Percentiles rank a stretch among this genome's conserved stretches.
Conservation (phyloP, 2,888 invertebrate genomes). For the Eubasilissa splendida region DNA sequence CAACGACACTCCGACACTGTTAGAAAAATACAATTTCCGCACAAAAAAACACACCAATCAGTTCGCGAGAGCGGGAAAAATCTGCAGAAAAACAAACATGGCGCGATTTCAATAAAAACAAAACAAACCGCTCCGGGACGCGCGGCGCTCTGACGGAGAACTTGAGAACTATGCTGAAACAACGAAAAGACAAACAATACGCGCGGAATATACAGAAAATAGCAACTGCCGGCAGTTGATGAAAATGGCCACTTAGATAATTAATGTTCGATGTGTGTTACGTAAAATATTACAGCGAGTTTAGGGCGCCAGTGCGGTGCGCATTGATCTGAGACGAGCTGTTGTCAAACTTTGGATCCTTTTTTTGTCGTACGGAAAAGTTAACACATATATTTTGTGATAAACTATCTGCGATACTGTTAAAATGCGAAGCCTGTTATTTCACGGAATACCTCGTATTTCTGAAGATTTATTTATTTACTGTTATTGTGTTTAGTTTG, state of each 20-base stretch:
- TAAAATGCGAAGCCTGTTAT: neutral
- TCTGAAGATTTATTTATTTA: neutral
- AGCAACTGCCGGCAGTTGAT: conserved; percentile 23
- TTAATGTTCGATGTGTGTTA: conserved; percentile 36
- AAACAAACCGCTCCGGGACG: conserved; percentile 24
- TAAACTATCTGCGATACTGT: no score
- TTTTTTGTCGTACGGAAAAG: neutral
- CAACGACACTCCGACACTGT: conserved; percentile 2
- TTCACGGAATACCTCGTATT: neutral
- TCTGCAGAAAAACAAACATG: conserved; percentile 23
- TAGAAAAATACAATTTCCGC: conserved; percentile 18
- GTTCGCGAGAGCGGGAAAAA: conserved; percentile 19
- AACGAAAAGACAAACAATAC: conserved; percentile 28
- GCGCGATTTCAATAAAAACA: conserved; percentile 30
- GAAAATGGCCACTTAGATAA: conserved; percentile 41
- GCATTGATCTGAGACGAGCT: conserved; percentile 15
- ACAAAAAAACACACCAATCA: conserved; percentile 17
- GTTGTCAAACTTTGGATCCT: conserved; percentile 20
- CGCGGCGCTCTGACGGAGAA: conserved; percentile 25
- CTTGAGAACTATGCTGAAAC: conserved; percentile 20
- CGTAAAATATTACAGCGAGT: neutral
- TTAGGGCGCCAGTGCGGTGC: neutral
- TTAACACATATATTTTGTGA: no score
- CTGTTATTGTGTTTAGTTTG: neutral
- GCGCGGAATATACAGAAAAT: neutral